Conservation (phyloP, 2,113 vertebrate species). For the Phylloscopus trochilus region DNA sequence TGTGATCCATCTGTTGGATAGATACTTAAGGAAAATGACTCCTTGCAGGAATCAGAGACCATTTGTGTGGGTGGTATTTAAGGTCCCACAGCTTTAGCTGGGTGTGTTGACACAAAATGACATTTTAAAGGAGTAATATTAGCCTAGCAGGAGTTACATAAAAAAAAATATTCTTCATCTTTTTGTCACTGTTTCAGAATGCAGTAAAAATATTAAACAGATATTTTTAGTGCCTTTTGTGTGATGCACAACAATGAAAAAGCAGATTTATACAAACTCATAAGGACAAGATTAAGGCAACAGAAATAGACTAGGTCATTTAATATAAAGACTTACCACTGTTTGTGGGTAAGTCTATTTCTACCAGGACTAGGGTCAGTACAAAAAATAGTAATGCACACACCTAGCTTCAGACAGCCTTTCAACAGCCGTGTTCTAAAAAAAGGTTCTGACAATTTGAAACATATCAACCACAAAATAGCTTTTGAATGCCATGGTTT, state of each 20-base stretch:
- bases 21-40: constrained; percentile 40
- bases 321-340: constrained; percentile 29
- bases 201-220: not conserved
- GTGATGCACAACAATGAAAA: constrained; percentile 34
- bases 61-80: constrained; percentile 47
- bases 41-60: constrained; percentile 47
- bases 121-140: constrained; percentile 51
- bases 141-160: constrained; percentile 42
- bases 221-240: constrained; percentile 36
- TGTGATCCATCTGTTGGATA: constrained; percentile 54
- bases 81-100: constrained; percentile 20
- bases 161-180: constrained; percentile 44
- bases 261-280: constrained; percentile 37
- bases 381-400: not conserved
- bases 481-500: not conserved
- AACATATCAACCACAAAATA: not conserved
- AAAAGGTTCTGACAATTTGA: not conserved
- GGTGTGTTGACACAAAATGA: constrained; percentile 47
- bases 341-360: not conserved
- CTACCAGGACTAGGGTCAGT: not conserved
- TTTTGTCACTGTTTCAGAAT: constrained; percentile 31
- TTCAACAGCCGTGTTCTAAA: not conserved
- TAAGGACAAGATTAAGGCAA: constrained; percentile 47
- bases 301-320: constrained; percentile 24
- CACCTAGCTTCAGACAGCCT: not conserved